Percentiles rank a stretch among this genome's conserved stretches.
Conservation (phyloP, 2,888 invertebrate species). For the Callinectes sapidus region DNA sequence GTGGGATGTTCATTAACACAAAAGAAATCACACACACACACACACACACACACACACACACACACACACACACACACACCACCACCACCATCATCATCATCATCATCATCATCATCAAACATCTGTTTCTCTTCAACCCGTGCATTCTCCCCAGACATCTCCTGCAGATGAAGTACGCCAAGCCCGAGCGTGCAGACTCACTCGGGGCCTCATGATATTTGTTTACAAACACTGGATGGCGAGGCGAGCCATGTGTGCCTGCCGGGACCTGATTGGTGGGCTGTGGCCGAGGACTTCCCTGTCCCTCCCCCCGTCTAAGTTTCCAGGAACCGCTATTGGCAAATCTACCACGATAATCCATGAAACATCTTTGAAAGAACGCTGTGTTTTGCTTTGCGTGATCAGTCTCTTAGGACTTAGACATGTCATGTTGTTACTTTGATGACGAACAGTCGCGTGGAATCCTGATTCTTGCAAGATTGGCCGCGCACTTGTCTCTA, state of each 20-base stretch:
- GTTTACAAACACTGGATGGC: conserved; percentile 12
- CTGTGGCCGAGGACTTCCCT: not conserved
- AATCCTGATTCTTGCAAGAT: not conserved
- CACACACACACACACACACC: too few relatives aligned
- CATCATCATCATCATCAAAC: not conserved
- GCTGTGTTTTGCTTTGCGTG: not conserved
- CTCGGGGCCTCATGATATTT: not conserved
- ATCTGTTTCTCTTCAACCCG: not conserved
- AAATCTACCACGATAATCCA: not conserved
- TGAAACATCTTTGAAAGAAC: not conserved
- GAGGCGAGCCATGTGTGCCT: not conserved
- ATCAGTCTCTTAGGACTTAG: not conserved
- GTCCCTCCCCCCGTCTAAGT: not conserved
- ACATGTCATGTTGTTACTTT: not conserved
- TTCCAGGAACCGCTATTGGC: conserved; percentile 6
- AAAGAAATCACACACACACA: too few relatives aligned
- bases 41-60: too few relatives aligned
- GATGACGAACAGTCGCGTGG: not conserved
- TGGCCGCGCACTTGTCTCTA: not conserved
- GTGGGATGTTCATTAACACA: too few relatives aligned
- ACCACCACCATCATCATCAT: too few relatives aligned
- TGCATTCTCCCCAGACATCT: not conserved
- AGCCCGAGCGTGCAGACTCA: not conserved
- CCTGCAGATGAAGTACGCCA: not conserved
- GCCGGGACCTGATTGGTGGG: conserved; percentile 7